Evolutionary conservation across 1,140 invertebrate genomes (phyloP).

Genomic region (Eumeta japonica): DNA sequence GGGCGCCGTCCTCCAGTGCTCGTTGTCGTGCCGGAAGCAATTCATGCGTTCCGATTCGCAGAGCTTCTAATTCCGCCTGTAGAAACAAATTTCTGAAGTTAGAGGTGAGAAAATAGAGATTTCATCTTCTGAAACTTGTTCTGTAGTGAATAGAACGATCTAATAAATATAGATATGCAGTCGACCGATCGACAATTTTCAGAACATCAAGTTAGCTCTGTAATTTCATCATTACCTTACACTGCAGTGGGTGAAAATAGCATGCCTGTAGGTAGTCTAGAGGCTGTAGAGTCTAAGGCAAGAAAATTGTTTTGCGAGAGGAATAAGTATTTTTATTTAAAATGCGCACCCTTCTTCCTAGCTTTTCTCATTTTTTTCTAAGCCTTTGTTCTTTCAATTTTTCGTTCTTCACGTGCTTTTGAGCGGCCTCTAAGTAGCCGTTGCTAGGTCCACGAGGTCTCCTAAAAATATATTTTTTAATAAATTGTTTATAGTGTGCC

Average conservation of each 20-base stretch:
- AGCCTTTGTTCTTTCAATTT: conserved; percentile 68
- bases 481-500: too few species aligned
- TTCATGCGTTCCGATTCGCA: conserved; percentile 89
- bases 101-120: background rate
- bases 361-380: conserved; percentile 75
- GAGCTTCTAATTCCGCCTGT: conserved; percentile 73
- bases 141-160: too few species aligned
- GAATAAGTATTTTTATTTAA: too few species aligned
- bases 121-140: background rate
- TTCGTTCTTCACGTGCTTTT: conserved; percentile 65
- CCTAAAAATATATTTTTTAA: too few species aligned
- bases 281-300: too few species aligned
- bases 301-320: too few species aligned
- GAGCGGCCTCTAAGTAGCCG: conserved; percentile 61
- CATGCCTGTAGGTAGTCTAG: too few species aligned
- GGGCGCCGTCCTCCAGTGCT: conserved; percentile 93
- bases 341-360: conserved; percentile 66
- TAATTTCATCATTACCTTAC: too few species aligned
- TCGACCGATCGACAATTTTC: too few species aligned
- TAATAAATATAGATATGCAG: too few species aligned
- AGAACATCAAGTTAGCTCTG: too few species aligned
- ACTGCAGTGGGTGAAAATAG: too few species aligned
- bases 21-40: conserved; percentile 93
- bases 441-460: conserved; percentile 36
- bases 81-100: background rate